phyloP scores from a whole-genome alignment of 2,888 invertebrate genomes.

The Drosophila seclusa region DNA sequence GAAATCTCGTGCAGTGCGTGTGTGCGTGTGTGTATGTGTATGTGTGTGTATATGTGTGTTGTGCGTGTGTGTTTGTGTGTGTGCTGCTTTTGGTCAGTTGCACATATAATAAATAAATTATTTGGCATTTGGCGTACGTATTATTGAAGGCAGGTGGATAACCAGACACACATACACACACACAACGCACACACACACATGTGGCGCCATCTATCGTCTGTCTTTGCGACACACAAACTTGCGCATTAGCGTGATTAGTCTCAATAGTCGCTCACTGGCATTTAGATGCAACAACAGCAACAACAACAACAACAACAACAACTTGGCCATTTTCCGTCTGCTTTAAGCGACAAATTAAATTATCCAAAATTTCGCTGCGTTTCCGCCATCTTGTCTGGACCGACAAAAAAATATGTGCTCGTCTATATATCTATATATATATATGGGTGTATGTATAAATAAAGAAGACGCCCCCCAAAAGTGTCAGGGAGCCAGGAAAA shows the following conservation, averaged over 20 bases:
- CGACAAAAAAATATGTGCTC: constrained; percentile 13
- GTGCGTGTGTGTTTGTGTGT: constrained; percentile 22
- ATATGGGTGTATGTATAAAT: constrained; percentile 14
- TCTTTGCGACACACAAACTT: constrained; percentile 70
- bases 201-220: constrained; percentile 67
- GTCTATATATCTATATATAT: neutral
- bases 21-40: constrained; percentile 18
- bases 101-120: constrained; percentile 81
- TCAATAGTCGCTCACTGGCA: constrained; percentile 76
- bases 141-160: constrained; percentile 79
- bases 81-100: constrained; percentile 73
- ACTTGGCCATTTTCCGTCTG: constrained; percentile 9
- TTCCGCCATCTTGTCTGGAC: constrained; percentile 77
- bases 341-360: constrained; percentile 60
- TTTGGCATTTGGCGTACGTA: constrained; percentile 81
- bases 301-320: constrained; percentile 32
- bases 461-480: constrained; percentile 54
- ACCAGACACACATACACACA: constrained; percentile 49
- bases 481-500: constrained; percentile 75
- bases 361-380: constrained; percentile 51
- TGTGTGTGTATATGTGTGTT: constrained; percentile 14
- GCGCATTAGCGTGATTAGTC: constrained; percentile 80
- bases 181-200: constrained; percentile 14
- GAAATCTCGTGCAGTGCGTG: constrained; percentile 76
- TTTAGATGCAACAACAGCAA: constrained; percentile 48